phyloP scores from a whole-genome alignment of 2,888 invertebrate species.

The Lissocephala sabroskyi region DNA sequence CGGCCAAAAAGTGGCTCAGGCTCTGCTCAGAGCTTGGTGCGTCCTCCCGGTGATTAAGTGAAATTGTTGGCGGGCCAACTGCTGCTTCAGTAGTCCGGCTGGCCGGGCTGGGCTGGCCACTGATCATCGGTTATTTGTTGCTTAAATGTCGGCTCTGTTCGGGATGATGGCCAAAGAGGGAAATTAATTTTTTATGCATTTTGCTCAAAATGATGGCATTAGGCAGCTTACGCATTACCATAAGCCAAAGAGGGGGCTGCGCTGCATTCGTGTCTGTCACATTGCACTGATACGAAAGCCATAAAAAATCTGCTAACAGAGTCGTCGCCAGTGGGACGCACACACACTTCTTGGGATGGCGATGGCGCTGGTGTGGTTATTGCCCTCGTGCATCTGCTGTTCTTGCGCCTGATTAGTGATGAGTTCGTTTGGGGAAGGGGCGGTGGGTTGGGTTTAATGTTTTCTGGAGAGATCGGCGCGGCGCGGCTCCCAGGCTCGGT shows the following conservation, averaged over 20 bases:
- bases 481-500: background rate
- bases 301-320: conserved; percentile 40
- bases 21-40: background rate
- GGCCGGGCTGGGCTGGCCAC: too few relatives aligned
- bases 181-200: conserved; percentile 19
- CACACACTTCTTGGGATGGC: background rate
- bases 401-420: conserved; percentile 37
- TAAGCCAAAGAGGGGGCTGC: background rate
- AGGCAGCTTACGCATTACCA: conserved; percentile 7
- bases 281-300: conserved; percentile 21
- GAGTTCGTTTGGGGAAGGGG: background rate
- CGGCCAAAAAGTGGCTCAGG: conserved; percentile 7
- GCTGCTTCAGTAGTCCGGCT: conserved; percentile 12
- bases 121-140: conserved; percentile 38
- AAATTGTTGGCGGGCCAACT: conserved; percentile 6
- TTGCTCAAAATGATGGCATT: conserved; percentile 22
- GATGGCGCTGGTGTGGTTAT: conserved; percentile 15
- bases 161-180: conserved; percentile 13
- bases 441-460: too few relatives aligned
- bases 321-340: background rate
- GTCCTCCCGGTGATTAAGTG: conserved; percentile 5
- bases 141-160: conserved; percentile 35
- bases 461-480: background rate
- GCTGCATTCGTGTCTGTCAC: background rate
- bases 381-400: conserved; percentile 12